These are phyloP conservation scores for Matsumurasca onukii DNA, from an alignment of 1,140 invertebrate genomes.

Conservation along the genomic window DNA sequence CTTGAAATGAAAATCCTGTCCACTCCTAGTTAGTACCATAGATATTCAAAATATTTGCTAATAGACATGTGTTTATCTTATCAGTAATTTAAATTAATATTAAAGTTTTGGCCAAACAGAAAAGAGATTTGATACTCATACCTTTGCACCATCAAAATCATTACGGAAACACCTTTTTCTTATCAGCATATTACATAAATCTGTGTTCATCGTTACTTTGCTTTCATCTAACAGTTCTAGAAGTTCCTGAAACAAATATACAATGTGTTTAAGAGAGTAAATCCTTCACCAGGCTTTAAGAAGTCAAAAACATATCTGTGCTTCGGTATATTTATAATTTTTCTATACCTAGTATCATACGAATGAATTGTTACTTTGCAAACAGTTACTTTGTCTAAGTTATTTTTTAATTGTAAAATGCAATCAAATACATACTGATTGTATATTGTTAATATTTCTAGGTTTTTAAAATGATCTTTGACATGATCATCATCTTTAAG, in stretches of 20 bases:
- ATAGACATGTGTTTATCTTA: no score
- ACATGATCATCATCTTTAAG: no score
- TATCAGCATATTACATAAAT: constrained; percentile 86
- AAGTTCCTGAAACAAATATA: constrained; percentile 50
- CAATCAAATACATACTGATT: no score
- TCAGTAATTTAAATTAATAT: neutral
- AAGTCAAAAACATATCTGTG: neutral
- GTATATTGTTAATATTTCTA: no score
- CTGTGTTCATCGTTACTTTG: constrained; percentile 67
- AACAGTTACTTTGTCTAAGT: neutral
- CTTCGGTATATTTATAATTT: neutral
- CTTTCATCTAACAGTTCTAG: constrained; percentile 58
- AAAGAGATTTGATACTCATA: constrained; percentile 45
- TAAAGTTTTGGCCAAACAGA: neutral
- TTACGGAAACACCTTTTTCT: constrained; percentile 68
- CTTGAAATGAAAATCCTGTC: no score
- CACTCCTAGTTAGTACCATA: no score
- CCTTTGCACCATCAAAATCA: constrained; percentile 66
- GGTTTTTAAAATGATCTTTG: no score
- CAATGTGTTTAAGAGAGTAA: no score
- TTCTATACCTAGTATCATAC: neutral
- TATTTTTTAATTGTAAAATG: no score
- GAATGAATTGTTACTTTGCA: neutral
- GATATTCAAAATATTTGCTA: no score
- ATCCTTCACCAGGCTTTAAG: neutral